Conservation (phyloP, 2,797 vertebrate genomes). For the Threskiornis aethiopicus region DNA sequence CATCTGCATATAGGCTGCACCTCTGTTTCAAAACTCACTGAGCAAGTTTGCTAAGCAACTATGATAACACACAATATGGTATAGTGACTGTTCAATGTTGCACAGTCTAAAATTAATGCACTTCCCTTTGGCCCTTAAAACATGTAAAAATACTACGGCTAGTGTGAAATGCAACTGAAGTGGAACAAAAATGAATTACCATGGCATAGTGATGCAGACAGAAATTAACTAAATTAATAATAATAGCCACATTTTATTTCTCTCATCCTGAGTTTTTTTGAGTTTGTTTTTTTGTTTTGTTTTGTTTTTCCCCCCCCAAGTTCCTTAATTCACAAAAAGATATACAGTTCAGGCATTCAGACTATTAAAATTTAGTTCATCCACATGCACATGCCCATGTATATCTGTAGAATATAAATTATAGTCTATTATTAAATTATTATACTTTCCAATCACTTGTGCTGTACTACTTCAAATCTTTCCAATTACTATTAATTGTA, state of each 20-base stretch:
- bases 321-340: background rate
- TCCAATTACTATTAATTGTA: slow-evolving; percentile 10
- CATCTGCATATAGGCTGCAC: background rate
- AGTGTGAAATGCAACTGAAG: background rate
- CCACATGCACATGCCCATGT: background rate
- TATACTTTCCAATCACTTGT: background rate
- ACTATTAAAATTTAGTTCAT: background rate
- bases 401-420: background rate
- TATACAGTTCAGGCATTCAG: background rate
- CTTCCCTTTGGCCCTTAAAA: background rate
- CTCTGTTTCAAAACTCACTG: background rate
- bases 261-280: background rate
- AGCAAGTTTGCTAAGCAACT: background rate
- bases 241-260: background rate
- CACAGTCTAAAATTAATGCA: background rate
- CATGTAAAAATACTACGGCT: background rate
- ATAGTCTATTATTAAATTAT: background rate
- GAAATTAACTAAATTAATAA: background rate
- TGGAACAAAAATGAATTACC: background rate
- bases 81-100: background rate
- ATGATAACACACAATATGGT: background rate
- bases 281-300: background rate
- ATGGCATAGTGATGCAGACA: background rate
- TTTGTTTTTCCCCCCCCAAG: background rate
- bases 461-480: background rate